These are phyloP conservation scores for Cavia porcellus DNA, from an alignment of 2,113 vertebrate genomes.

Conservation along the genomic window DNA sequence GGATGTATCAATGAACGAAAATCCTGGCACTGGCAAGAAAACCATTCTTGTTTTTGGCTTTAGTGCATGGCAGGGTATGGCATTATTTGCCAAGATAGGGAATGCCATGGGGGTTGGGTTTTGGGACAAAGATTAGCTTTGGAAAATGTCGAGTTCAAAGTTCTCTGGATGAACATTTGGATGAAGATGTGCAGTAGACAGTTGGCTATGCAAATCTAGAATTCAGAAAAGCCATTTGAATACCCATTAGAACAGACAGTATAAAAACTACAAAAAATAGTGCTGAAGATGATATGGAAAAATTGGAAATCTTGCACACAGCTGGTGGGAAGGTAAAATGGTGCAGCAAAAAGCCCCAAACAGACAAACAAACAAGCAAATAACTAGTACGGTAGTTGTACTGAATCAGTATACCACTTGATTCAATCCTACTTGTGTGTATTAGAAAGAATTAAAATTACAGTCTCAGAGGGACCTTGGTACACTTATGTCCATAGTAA, in stretches of 20 bases:
- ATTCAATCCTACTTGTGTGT: not conserved
- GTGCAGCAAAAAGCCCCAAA: not conserved
- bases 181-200: not conserved
- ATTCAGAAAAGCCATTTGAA: not conserved
- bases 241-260: not conserved
- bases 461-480: not conserved
- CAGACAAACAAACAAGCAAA: not conserved
- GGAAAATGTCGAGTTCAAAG: not conserved
- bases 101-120: not conserved
- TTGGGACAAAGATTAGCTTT: not conserved
- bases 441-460: too few species aligned
- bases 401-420: not conserved
- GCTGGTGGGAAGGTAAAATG: not conserved
- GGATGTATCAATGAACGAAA: not conserved
- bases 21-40: not conserved
- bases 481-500: not conserved
- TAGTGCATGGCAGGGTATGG: too few species aligned
- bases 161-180: not conserved
- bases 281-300: not conserved
- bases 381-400: not conserved
- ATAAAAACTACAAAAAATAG: not conserved
- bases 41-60: not conserved
- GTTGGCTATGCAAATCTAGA: not conserved
- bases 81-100: not conserved
- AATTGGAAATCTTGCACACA: not conserved